Evolutionary conservation across 2,797 vertebrate genomes (phyloP).

Genomic region (Rhabdophis nuchalis): DNA sequence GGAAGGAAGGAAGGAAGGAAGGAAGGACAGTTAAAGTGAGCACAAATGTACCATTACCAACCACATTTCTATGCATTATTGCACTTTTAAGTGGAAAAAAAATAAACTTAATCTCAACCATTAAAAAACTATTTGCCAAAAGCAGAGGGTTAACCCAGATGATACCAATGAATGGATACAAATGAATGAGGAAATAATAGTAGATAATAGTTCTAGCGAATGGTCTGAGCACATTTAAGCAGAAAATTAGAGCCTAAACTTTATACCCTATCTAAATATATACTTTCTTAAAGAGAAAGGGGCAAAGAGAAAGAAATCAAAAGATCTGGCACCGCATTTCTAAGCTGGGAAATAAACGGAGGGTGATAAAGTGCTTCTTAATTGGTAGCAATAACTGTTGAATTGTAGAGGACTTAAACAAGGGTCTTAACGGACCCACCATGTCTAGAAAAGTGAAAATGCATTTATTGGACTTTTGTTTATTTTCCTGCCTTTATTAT

Average conservation of each 20-base stretch:
- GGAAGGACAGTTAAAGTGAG: slow-evolving; percentile 8
- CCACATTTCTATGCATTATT: slow-evolving; percentile 27
- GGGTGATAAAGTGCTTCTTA: slow-evolving; percentile 17
- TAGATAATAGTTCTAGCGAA: slow-evolving; percentile 30
- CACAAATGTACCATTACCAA: slow-evolving; percentile 23
- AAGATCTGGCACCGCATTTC: slow-evolving; percentile 38
- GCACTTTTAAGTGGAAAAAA: slow-evolving; percentile 23
- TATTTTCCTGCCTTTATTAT: no score
- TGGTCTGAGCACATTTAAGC: slow-evolving; percentile 43
- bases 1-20: background rate
- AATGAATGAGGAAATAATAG: slow-evolving; percentile 34
- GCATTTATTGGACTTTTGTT: slow-evolving; percentile 46
- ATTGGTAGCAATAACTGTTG: slow-evolving; percentile 38
- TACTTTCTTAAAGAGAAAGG: slow-evolving; percentile 11
- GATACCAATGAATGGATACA: slow-evolving; percentile 39
- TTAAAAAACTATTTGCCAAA: slow-evolving; percentile 46
- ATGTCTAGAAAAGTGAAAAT: slow-evolving; percentile 40
- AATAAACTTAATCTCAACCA: slow-evolving; percentile 42
- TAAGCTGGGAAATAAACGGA: slow-evolving; percentile 42
- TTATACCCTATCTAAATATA: slow-evolving; percentile 17
- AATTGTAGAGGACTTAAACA: slow-evolving; percentile 17
- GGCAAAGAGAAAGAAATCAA: background rate
- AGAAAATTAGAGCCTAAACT: slow-evolving; percentile 47
- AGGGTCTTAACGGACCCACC: slow-evolving; percentile 31
- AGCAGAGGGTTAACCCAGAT: slow-evolving; percentile 26